phyloP scores from a whole-genome alignment of 2,113 vertebrate genomes.

The Chroicocephalus ridibundus region DNA sequence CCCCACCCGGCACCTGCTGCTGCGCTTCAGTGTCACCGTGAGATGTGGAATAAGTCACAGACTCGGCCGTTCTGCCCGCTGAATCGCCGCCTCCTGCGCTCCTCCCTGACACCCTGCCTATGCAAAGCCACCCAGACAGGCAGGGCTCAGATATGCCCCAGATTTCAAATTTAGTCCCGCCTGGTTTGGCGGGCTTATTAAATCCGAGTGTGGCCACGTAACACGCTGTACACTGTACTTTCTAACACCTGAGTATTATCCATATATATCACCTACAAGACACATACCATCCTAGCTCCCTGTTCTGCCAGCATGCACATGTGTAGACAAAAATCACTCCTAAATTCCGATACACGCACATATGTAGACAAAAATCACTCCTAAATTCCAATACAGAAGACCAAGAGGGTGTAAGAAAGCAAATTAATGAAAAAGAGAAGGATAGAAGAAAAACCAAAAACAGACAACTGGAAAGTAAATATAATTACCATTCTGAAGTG shows the following conservation, averaged over 20 bases:
- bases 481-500: neutral
- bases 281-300: neutral
- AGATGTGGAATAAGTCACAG: slow-evolving; percentile 27
- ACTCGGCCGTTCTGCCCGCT: neutral
- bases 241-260: neutral
- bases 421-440: neutral
- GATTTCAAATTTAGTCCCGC: neutral
- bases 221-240: fast-evolving
- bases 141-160: neutral
- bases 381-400: neutral
- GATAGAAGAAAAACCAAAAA: neutral
- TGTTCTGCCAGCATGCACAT: neutral
- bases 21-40: slow-evolving; percentile 55
- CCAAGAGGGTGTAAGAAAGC: neutral
- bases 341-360: neutral
- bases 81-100: neutral
- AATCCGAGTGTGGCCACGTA: fast-evolving
- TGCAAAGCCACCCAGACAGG: neutral
- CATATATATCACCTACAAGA: neutral
- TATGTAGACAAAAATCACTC: neutral
- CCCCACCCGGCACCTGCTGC: slow-evolving; percentile 33
- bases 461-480: neutral
- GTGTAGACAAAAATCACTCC: neutral
- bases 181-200: fast-evolving
- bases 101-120: neutral